Percentiles rank a stretch among this genome's conserved stretches.
phyloP scores from a whole-genome alignment of 2,888 invertebrate genomes.

The Tetragonula carbonaria region DNA sequence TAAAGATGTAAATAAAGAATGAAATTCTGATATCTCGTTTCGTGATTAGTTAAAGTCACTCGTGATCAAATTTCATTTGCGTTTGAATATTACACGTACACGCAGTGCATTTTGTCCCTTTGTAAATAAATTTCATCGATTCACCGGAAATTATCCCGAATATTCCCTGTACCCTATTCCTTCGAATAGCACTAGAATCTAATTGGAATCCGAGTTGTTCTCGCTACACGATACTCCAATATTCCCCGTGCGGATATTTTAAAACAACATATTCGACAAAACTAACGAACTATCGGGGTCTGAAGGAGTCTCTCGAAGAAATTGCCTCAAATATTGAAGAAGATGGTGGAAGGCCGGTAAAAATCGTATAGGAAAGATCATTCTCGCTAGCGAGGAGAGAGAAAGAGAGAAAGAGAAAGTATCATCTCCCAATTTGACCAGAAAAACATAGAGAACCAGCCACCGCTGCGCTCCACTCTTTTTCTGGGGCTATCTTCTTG shows the following conservation, averaged over 20 bases:
- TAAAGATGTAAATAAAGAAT: too few relatives aligned
- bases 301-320: constrained; percentile 1
- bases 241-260: not conserved
- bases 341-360: not conserved
- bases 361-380: not conserved
- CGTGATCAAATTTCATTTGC: too few relatives aligned
- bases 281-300: not conserved
- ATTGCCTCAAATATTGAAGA: constrained; percentile 28
- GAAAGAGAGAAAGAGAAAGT: not conserved
- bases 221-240: not conserved
- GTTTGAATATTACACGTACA: too few relatives aligned
- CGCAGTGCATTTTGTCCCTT: too few relatives aligned
- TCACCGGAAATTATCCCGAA: not conserved
- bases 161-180: not conserved
- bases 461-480: not conserved
- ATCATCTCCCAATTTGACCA: constrained; percentile 53
- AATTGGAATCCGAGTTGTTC: not conserved
- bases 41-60: too few relatives aligned
- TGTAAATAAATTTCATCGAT: not conserved
- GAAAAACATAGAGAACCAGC: constrained; percentile 42
- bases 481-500: constrained; percentile 13
- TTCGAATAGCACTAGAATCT: not conserved
- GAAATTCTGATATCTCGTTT: too few relatives aligned
- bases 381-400: not conserved
- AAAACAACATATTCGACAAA: not conserved